Evolutionary conservation across 1,140 invertebrate species (phyloP).

Genomic region (Leptonema lineaticorne): DNA sequence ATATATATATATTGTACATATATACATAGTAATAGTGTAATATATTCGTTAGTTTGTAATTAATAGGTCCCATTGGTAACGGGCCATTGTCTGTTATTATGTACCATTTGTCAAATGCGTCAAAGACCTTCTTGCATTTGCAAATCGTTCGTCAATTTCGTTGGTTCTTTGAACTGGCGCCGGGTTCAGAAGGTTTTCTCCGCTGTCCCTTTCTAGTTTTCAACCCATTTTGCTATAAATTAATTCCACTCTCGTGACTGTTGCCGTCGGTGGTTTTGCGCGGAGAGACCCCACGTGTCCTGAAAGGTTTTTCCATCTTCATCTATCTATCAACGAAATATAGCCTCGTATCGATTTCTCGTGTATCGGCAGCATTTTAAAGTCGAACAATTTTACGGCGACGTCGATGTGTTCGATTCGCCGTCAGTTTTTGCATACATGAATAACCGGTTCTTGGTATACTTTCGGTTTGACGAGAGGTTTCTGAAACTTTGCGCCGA

Average conservation of each 20-base stretch:
- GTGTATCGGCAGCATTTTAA: background rate
- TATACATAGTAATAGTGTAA: no score
- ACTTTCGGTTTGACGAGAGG: background rate
- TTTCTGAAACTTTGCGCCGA: background rate
- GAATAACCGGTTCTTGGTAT: conserved; percentile 4
- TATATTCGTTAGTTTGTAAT: no score
- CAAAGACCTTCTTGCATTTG: conserved; percentile 4
- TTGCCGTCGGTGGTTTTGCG: background rate
- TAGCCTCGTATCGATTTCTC: conserved; percentile 1
- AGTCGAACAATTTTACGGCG: background rate
- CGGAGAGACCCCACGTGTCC: no score
- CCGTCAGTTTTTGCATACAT: no score
- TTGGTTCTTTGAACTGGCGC: conserved; percentile 7
- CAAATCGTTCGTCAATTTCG: conserved; percentile 4
- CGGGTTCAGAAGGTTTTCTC: conserved; percentile 1
- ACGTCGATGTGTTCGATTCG: background rate
- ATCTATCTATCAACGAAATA: no score
- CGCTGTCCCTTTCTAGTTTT: no score
- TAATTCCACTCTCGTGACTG: conserved; percentile 9
- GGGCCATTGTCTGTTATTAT: conserved; percentile 6
- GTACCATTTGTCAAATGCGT: background rate
- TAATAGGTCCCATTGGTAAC: background rate
- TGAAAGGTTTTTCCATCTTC: conserved; percentile 10
- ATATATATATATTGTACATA: no score
- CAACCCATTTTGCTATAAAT: conserved; percentile 2